Conservation (phyloP, 2,888 invertebrate species). For the Tenodera sinensis region DNA sequence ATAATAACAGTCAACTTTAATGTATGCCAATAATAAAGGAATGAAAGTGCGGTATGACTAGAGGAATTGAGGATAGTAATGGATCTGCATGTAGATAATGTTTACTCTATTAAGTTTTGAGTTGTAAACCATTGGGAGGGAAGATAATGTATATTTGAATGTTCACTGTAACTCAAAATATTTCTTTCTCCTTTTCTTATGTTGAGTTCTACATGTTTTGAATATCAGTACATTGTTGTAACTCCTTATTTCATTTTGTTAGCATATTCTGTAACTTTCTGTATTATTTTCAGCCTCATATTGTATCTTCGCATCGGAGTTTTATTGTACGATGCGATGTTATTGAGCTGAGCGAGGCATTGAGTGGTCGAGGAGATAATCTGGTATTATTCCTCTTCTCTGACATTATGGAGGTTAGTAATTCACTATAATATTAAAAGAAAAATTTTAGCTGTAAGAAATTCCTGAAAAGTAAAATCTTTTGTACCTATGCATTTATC, state of each 20-base stretch:
- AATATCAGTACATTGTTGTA: background rate
- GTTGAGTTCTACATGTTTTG: no score
- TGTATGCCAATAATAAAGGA: no score
- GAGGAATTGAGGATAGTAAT: no score
- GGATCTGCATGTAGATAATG: no score
- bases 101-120: no score
- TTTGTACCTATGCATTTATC: background rate
- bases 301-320: conserved; percentile 88
- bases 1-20: no score
- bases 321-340: conserved; percentile 87
- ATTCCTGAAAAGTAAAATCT: background rate
- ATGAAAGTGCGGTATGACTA: no score
- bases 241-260: background rate
- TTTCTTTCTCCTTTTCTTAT: no score
- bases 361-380: conserved; percentile 82
- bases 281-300: conserved; percentile 64
- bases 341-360: conserved; percentile 76
- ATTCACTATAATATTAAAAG: background rate
- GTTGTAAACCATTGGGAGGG: no score
- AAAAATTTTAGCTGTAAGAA: background rate
- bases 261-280: background rate
- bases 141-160: no score
- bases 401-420: conserved; percentile 82
- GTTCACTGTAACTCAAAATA: no score
- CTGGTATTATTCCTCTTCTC: conserved; percentile 90